Conservation (phyloP, 2,113 vertebrate genomes). For the Engraulis encrasicolus region DNA sequence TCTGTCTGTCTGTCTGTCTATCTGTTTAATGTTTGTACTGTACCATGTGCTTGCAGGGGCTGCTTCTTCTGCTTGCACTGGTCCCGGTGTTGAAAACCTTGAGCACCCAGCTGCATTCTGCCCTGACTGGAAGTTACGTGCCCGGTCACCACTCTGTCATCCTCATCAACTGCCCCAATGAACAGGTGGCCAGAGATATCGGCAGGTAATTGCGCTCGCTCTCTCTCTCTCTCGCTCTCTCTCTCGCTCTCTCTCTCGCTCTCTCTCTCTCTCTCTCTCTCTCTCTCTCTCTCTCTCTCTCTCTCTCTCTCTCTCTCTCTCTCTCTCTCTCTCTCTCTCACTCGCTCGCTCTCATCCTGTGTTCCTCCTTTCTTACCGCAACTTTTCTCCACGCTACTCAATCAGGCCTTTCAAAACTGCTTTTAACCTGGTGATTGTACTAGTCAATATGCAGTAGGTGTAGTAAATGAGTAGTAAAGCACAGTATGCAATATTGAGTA, state of each 20-base stretch:
- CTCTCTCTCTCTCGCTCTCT: neutral
- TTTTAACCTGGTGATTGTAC: too few relatives aligned
- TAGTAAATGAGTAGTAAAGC: too few relatives aligned
- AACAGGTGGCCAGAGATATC: slow-evolving; percentile 83
- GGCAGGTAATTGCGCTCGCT: slow-evolving; percentile 77
- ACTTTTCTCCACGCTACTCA: too few relatives aligned
- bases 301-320: neutral
- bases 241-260: neutral
- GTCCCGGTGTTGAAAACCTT: slow-evolving; percentile 74
- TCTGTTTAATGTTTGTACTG: neutral
- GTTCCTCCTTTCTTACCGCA: too few relatives aligned
- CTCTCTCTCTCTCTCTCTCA: neutral
- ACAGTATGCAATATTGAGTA: too few relatives aligned
- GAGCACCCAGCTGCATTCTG: slow-evolving; percentile 70
- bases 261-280: neutral
- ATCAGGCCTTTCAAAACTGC: too few relatives aligned
- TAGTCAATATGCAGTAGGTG: too few relatives aligned
- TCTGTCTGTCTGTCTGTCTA: neutral
- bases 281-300: too few relatives aligned
- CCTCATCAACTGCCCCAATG: slow-evolving; percentile 84
- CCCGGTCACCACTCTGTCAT: slow-evolving; percentile 80
- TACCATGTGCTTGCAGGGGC: slow-evolving; percentile 54
- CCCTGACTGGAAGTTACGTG: slow-evolving; percentile 75
- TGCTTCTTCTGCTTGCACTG: slow-evolving; percentile 72
- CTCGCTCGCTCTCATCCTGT: too few relatives aligned